Evolutionary conservation across 2,113 vertebrate genomes (phyloP).

Genomic region (Columbina picui): DNA sequence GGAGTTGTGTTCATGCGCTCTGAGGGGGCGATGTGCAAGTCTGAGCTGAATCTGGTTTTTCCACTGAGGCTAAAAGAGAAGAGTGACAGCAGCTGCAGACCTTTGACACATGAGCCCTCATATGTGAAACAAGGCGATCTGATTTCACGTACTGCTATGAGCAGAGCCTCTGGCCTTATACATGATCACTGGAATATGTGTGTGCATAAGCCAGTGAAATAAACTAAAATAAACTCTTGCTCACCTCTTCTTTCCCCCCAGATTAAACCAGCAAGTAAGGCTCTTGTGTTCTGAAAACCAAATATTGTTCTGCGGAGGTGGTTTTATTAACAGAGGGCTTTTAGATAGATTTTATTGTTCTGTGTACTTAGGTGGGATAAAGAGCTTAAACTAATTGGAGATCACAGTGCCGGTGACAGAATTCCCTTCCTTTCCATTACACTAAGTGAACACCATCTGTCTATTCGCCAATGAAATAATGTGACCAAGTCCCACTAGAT

Average conservation of each 20-base stretch:
- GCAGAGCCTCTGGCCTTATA: constrained; percentile 57
- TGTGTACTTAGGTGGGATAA: neutral
- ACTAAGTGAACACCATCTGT: neutral
- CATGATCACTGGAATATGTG: neutral
- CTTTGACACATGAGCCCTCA: constrained; percentile 61
- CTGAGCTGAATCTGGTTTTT: constrained; percentile 42
- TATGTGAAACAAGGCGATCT: constrained; percentile 70
- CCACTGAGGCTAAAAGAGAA: constrained; percentile 48
- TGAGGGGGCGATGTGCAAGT: neutral
- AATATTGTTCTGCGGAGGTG: neutral
- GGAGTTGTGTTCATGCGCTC: neutral
- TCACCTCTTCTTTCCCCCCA: neutral
- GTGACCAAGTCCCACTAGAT: neutral
- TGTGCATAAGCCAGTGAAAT: neutral
- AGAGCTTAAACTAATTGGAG: neutral
- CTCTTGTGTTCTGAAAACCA: neutral
- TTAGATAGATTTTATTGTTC: constrained; percentile 5
- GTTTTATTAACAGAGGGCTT: neutral
- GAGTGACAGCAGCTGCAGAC: constrained; percentile 71
- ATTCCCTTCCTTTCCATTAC: constrained; percentile 25
- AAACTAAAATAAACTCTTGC: constrained; percentile 23
- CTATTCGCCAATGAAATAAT: neutral
- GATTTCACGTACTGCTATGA: constrained; percentile 52
- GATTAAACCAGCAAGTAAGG: neutral
- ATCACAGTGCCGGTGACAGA: neutral